Base-by-base conservation (phyloP, 2,797 vertebrate genomes). In the Rhynchonycteris naso region DNA sequence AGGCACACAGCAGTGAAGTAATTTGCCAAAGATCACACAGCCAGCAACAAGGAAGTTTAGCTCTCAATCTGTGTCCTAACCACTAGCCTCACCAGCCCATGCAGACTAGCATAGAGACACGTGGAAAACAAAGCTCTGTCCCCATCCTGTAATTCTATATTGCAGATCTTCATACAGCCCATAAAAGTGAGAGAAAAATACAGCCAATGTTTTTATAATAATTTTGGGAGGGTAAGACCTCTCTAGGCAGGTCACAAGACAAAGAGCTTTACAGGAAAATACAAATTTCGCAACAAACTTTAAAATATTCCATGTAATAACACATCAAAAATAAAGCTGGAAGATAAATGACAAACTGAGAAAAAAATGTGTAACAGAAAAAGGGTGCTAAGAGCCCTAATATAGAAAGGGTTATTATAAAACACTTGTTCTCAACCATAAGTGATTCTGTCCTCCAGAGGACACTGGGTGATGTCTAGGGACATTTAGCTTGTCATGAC, bases 281-380 rank as follows among this genome's bases (percentile, higher is more conserved):
- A 66, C 61, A 88, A 52, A 68, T 43, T 4, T 74, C 86, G 68
- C 58, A 47, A 76, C 24, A 30, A 84, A 50, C 52, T 58, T 90
- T 33, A 61, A 89, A 88, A 93, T 80, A 54, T 69, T 43, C 52
- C 33, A 43, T 16, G 47, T 24, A 21, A 52, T 50, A 74, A 78
- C 79, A 82, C 69, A 54, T 69, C 63, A 58, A 83, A 96, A 96
- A 93, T 89, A 94, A 90, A 80, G n/a, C 52, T 68, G 50, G 58
- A 65, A 54, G 22, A 58, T 54, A 65, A 43, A 79, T 1, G 38
- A 81, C 18, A 82, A 90, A 50, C 85, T 50, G 91, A 93, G 85
- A 52, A 90, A 54, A 85, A 68, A 14, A 18, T 5, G 15, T 59
- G 18, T 30, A 76, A 69, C 61, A 75, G 28, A 30, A 61, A 59